Conservation (phyloP, 2,888 invertebrate genomes). For the Tetramorium bicarinatum region DNA sequence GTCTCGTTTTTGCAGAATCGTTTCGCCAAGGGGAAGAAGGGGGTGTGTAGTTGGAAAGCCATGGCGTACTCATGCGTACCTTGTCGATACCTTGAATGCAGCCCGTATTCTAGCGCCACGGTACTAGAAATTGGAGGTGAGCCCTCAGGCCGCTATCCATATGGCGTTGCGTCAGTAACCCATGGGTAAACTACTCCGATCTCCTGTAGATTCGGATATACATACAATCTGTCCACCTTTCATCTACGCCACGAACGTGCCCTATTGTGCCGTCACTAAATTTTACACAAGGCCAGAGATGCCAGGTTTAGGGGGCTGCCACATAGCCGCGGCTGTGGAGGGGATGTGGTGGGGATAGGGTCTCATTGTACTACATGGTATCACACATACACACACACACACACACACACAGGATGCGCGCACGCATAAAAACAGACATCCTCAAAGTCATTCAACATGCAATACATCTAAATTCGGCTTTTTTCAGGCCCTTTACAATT, state of each 20-base stretch:
- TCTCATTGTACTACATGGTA: too few relatives aligned
- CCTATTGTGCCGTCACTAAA: conserved; percentile 3
- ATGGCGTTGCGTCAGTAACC: conserved; percentile 69
- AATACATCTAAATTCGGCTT: too few relatives aligned
- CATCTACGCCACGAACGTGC: conserved; percentile 5
- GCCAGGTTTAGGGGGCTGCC: too few relatives aligned
- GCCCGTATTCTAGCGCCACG: conserved; percentile 80
- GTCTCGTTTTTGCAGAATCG: conserved; percentile 74
- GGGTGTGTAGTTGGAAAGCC: conserved; percentile 7
- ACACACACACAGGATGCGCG: too few relatives aligned
- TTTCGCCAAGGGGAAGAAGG: conserved; percentile 56
- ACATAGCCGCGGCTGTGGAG: too few relatives aligned
- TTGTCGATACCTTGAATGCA: conserved; percentile 80
- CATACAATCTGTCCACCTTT: conserved; percentile 75
- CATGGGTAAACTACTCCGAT: conserved; percentile 76
- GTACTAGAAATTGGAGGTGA: conserved; percentile 77
- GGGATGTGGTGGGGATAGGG: too few relatives aligned
- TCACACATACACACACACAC: too few relatives aligned
- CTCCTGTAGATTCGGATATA: conserved; percentile 23
- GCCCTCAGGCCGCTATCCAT: conserved; percentile 83
- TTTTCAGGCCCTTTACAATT: too few relatives aligned
- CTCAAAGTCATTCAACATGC: too few relatives aligned
- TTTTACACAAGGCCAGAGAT: background rate
- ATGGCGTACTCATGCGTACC: conserved; percentile 62
- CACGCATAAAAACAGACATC: too few relatives aligned